Evolutionary conservation across 2,113 vertebrate species (phyloP), one percentile per base, ranked within the genome.

Genomic region (Aleadryas rufinucha): DNA sequence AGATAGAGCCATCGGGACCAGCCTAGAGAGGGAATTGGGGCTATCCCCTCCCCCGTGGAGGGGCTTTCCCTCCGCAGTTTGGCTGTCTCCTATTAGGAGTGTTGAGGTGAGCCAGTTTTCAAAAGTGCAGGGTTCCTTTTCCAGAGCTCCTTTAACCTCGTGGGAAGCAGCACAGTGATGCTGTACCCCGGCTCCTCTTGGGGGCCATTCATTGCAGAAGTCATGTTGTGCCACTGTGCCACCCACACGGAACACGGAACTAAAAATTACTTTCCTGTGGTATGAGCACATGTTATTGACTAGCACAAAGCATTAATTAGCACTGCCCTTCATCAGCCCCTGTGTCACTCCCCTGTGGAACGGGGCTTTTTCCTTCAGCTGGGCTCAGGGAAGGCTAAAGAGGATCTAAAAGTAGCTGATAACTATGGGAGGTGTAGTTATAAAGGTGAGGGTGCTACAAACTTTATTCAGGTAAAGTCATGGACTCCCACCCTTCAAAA

Each of bases 121-220:
- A 30, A 0, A 56, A 60, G 39, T 44, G 26, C 11, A 11, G 13
- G 19, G 9, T 50, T 81, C 56, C 19, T 70, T 61, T 89, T 13
- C 17, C 54, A 84, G 53, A 30, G 12, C 6, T 79, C 35, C 23
- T 84, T 70, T 53, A 28, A 3, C 28, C 33, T 56, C 50, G 23
- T 19, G 21, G 42, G 20, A 35, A 60, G 61, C 47, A 64, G 64
- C 4, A 4, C 2, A 24, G 17, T 0, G 0, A 1, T 15, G 23
- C 42, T 45, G 8, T 13, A 1, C 9, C 31, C 50, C 0, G 0
- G 8, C 13, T 44, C 45, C 6, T 11, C 31, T 9, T 4, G 0
- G 31, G 42, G 16, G 11, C 20, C 1, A 0, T 52, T 39, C 2
- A 0, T 1, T 16, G 65, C 35, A 5, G 9, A 13, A 54, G 22